A percentile compares a stretch with the other conserved stretches of the same genome.
phyloP scores from a whole-genome alignment of 2,888 invertebrate genomes.

The Cecidostiba fungosa region DNA sequence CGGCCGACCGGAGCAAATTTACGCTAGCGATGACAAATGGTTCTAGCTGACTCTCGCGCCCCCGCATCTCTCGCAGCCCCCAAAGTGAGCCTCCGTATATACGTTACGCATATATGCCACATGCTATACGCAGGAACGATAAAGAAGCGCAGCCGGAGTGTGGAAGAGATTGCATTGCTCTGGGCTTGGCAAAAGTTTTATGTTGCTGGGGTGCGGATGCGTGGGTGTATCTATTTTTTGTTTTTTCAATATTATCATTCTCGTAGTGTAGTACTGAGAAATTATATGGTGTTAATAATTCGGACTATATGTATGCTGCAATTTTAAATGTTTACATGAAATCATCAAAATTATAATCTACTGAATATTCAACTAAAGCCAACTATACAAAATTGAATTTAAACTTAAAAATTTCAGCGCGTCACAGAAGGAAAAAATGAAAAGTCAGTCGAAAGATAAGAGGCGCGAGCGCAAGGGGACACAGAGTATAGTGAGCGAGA shows the following conservation, averaged over 20 bases:
- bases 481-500: conserved; percentile 42
- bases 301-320: too few species aligned
- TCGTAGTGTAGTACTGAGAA: neutral
- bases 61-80: conserved; percentile 53
- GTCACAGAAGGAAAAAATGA: neutral
- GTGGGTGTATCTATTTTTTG: neutral
- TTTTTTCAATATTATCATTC: neutral
- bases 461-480: conserved; percentile 56
- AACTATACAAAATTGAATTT: neutral
- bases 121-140: neutral
- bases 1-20: conserved; percentile 72
- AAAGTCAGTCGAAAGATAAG: conserved; percentile 44
- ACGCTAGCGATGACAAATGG: conserved; percentile 78
- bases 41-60: conserved; percentile 66
- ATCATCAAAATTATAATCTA: too few species aligned
- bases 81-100: conserved; percentile 14
- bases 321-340: too few species aligned
- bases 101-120: conserved; percentile 7
- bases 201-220: neutral
- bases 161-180: conserved; percentile 11
- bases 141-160: conserved; percentile 30
- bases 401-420: neutral
- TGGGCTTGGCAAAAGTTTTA: neutral
- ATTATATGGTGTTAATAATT: neutral
- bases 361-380: neutral